These are phyloP conservation scores for Acrocephalus arundinaceus DNA, from an alignment of 2,113 vertebrate genomes.

Conservation along the genomic window DNA sequence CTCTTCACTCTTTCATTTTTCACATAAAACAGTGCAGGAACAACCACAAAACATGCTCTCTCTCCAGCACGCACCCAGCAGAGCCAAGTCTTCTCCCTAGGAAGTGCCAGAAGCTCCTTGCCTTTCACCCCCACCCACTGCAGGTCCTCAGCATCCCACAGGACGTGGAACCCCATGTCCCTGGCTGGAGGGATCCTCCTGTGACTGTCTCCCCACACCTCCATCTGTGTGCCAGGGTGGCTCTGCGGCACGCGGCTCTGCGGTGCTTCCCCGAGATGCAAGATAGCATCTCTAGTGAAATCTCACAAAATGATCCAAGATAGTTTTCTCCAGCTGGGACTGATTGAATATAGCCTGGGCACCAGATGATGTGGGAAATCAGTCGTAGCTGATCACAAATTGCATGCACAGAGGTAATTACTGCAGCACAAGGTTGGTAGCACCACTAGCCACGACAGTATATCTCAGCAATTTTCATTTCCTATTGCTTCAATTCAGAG, in stretches of 20 bases:
- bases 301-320: conserved; percentile 40
- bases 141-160: background rate
- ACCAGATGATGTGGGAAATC: conserved; percentile 61
- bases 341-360: conserved; percentile 37
- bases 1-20: background rate
- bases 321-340: conserved; percentile 55
- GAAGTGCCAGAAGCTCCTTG: background rate
- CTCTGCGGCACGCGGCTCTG: background rate
- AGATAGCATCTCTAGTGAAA: conserved; percentile 35
- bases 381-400: conserved; percentile 56
- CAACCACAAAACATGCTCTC: background rate
- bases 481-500: conserved; percentile 42
- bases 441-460: conserved; percentile 58
- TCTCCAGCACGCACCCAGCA: background rate
- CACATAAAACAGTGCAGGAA: background rate
- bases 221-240: background rate
- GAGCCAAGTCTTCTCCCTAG: background rate
- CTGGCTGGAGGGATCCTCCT: accelerated
- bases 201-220: background rate
- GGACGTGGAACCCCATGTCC: background rate
- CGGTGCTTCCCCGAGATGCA: background rate
- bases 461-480: conserved; percentile 66
- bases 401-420: conserved; percentile 66
- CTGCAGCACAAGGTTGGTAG: conserved; percentile 66
- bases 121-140: background rate